phyloP scores from a whole-genome alignment of 2,888 invertebrate species.

The Cantharis flavilabris region DNA sequence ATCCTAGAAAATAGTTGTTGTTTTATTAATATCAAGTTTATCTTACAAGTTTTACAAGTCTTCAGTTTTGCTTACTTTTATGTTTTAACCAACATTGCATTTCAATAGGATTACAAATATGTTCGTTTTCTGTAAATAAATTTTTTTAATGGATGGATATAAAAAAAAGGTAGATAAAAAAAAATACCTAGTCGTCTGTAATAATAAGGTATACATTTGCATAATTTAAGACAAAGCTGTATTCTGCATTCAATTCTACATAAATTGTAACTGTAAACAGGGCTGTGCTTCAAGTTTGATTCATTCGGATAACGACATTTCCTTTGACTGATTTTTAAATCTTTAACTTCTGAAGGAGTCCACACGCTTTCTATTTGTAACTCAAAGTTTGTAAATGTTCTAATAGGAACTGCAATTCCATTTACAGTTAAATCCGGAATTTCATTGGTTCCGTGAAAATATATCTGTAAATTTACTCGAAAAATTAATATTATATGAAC shows the following conservation, averaged over 20 bases:
- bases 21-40: not conserved
- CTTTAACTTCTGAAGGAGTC: constrained; percentile 22
- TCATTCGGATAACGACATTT: constrained; percentile 46
- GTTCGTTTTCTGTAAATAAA: constrained; percentile 36
- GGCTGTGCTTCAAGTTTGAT: constrained; percentile 42
- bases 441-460: constrained; percentile 37
- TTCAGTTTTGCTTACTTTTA: constrained; percentile 36
- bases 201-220: constrained; percentile 52
- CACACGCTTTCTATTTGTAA: constrained; percentile 10
- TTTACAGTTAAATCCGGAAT: constrained; percentile 34
- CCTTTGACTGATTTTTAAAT: constrained; percentile 42
- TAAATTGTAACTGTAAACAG: constrained; percentile 48
- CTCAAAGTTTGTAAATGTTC: constrained; percentile 8
- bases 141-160: not conserved
- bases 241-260: constrained; percentile 52
- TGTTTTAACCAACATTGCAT: constrained; percentile 48
- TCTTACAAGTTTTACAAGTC: too few relatives aligned
- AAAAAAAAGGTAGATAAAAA: not conserved
- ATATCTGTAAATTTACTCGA: constrained; percentile 31
- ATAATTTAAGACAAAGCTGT: constrained; percentile 43
- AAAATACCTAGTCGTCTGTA: constrained; percentile 42
- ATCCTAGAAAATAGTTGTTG: not conserved
- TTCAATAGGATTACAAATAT: constrained; percentile 47
- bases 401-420: not conserved
- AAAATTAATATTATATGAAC: too few relatives aligned